These are phyloP conservation scores for Characodon lateralis DNA, from an alignment of 2,797 vertebrate genomes.

Conservation along the genomic window DNA sequence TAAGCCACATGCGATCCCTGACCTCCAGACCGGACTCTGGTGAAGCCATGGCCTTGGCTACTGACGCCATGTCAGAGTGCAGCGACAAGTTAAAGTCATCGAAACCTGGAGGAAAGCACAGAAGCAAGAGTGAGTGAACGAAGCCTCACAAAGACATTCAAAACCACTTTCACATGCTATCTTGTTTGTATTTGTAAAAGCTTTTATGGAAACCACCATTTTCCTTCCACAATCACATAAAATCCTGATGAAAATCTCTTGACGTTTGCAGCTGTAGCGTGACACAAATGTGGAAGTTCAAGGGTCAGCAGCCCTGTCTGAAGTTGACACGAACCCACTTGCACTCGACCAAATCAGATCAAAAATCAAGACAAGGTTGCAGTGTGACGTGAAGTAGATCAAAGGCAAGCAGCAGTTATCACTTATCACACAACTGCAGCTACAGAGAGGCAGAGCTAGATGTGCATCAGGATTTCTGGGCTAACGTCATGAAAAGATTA, in stretches of 20 bases:
- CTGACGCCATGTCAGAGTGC: conserved; percentile 92
- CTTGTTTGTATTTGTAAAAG: not conserved
- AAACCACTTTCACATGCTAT: not conserved
- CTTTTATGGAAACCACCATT: too few species aligned
- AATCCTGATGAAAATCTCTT: not conserved
- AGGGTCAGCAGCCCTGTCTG: not conserved
- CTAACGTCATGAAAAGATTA: not conserved
- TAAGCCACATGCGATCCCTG: conserved; percentile 89
- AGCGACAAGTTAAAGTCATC: conserved; percentile 90
- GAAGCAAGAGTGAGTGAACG: not conserved
- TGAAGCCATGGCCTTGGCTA: conserved; percentile 94
- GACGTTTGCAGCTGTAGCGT: not conserved
- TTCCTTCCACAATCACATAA: not conserved
- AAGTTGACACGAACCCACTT: not conserved
- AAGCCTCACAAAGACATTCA: not conserved
- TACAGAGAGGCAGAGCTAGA: not conserved
- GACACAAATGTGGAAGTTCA: conserved; percentile 10
- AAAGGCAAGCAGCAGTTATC: conserved; percentile 36
- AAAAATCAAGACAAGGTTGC: not conserved
- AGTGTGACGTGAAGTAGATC: conserved; percentile 7
- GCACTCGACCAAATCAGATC: not conserved
- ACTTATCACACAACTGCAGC: not conserved
- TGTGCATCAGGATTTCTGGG: not conserved
- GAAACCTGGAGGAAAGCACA: conserved; percentile 76
- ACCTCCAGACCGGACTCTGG: conserved; percentile 93